Conservation (phyloP, 2,113 vertebrate genomes). For the Potamarius usumacintae region DNA sequence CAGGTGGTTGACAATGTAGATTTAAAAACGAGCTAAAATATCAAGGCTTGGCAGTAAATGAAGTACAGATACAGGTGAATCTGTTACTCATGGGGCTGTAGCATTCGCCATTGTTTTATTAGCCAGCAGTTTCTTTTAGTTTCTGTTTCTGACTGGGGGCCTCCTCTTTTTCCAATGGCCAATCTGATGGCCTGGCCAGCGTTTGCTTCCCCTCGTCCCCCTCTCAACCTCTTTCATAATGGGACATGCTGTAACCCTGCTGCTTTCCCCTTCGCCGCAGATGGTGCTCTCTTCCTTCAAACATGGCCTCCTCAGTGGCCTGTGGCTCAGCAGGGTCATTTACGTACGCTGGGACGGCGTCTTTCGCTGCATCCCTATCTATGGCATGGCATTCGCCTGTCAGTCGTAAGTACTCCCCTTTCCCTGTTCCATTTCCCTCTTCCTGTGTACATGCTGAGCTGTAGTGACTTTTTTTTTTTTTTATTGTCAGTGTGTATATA, state of each 20-base stretch:
- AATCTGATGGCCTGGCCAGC: constrained; percentile 18
- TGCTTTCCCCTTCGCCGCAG: constrained; percentile 74
- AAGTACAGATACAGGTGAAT: background rate
- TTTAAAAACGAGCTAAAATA: background rate
- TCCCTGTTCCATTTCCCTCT: constrained; percentile 25
- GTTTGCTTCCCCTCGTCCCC: constrained; percentile 30
- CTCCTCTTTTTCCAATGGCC: constrained; percentile 12
- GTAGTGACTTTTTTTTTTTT: background rate
- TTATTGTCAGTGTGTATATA: background rate
- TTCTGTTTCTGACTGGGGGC: background rate
- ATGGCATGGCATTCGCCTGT: constrained; percentile 98
- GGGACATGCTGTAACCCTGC: constrained; percentile 51
- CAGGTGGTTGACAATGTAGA: constrained; percentile 2
- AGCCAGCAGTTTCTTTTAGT: background rate
- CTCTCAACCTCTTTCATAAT: constrained; percentile 36
- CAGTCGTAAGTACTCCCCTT: constrained; percentile 90
- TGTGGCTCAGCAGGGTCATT: constrained; percentile 86
- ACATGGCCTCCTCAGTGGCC: constrained; percentile 87
- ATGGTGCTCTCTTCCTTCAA: constrained; percentile 93
- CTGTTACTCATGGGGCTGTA: background rate
- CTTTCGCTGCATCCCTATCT: constrained; percentile 98
- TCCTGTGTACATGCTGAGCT: constrained; percentile 22
- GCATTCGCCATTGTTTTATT: background rate
- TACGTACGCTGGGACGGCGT: constrained; percentile 91
- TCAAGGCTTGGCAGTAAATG: background rate